phyloP scores from a whole-genome alignment of 1,140 invertebrate genomes.

The Pogonomyrmex californicus region DNA sequence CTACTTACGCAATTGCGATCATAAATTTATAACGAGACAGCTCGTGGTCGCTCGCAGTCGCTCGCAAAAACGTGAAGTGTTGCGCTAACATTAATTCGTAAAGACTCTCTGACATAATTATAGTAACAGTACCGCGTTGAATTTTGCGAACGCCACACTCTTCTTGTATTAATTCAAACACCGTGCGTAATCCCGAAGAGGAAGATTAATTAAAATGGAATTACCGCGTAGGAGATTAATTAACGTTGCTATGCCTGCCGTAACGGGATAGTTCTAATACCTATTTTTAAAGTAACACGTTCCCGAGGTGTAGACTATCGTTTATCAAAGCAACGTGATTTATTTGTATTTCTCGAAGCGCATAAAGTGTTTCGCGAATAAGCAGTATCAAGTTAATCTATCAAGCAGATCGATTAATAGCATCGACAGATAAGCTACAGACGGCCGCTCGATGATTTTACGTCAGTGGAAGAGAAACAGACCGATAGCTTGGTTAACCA shows the following conservation, averaged over 20 bases:
- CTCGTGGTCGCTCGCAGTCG: background rate
- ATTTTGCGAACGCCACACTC: conserved; percentile 33
- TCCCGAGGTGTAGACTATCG: background rate
- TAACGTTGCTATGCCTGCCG: background rate
- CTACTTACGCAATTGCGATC: conserved; percentile 34
- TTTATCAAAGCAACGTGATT: conserved; percentile 10
- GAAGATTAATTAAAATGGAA: conserved; percentile 59
- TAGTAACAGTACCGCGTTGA: conserved; percentile 33
- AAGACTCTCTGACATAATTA: conserved; percentile 49
- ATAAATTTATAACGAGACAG: conserved; percentile 47
- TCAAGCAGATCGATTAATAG: background rate
- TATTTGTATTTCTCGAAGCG: background rate
- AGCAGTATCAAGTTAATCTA: background rate
- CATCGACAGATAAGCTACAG: conserved; percentile 39
- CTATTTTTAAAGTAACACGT: conserved; percentile 37
- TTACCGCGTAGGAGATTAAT: conserved; percentile 55
- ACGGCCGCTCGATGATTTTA: conserved; percentile 52
- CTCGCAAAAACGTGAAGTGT: conserved; percentile 35
- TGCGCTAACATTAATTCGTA: conserved; percentile 53
- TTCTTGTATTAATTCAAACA: conserved; percentile 52
- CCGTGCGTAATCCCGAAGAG: conserved; percentile 48
- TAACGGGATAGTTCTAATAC: conserved; percentile 36
- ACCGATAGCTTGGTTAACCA: conserved; percentile 73
- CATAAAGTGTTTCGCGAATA: conserved; percentile 1
- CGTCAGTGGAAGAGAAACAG: conserved; percentile 55